A percentile compares a stretch with the other conserved stretches of the same genome.
phyloP scores from a whole-genome alignment of 2,888 invertebrate genomes.

The Teleogryllus oceanicus region DNA sequence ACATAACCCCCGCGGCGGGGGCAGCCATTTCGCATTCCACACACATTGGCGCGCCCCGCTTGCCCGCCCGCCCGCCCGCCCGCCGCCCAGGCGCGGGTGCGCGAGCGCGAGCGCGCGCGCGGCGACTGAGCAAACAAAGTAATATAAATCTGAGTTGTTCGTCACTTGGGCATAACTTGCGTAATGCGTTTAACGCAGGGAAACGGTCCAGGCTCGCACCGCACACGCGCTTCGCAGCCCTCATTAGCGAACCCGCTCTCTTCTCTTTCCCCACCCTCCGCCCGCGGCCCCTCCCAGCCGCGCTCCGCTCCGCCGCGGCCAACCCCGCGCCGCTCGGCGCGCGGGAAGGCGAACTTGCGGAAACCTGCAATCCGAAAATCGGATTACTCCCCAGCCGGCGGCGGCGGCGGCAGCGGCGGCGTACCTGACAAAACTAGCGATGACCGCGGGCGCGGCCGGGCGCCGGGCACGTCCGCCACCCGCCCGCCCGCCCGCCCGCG shows the following conservation, averaged over 20 bases:
- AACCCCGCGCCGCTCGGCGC: no score
- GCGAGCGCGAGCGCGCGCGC: background rate
- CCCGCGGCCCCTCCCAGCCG: no score
- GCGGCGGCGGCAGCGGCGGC: background rate
- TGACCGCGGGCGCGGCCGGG: background rate
- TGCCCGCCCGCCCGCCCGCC: background rate
- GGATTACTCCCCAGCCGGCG: background rate
- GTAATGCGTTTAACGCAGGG: background rate
- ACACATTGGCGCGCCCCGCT: background rate
- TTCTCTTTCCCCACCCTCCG: background rate
- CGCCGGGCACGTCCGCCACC: background rate
- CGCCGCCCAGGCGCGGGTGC: background rate
- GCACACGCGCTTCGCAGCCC: background rate
- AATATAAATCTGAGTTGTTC: constrained; percentile 8
- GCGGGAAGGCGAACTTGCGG: background rate
- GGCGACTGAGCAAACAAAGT: background rate
- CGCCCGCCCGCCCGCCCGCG: background rate
- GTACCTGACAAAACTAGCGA: background rate
- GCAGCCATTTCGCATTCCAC: background rate
- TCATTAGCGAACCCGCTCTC: constrained; percentile 9
- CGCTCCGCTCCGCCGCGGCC: no score
- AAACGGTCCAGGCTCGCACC: background rate
- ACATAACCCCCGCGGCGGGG: background rate
- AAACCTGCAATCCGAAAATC: constrained; percentile 2
- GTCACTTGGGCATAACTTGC: constrained; percentile 8